These are phyloP conservation scores for Psettodes erumei DNA, from an alignment of 2,113 vertebrate genomes.

Conservation along the genomic window DNA sequence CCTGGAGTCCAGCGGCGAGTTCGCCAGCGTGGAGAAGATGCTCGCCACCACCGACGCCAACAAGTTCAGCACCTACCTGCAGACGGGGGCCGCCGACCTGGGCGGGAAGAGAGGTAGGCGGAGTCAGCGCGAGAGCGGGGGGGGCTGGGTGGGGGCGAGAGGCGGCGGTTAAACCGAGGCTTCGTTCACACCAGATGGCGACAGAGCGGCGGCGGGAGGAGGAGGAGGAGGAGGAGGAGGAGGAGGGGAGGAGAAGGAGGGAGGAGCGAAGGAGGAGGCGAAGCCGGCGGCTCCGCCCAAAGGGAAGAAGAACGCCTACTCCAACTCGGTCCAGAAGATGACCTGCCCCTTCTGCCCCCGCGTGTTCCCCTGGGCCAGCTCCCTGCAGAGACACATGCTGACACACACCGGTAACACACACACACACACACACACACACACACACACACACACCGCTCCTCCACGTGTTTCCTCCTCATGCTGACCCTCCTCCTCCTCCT, in stretches of 20 bases:
- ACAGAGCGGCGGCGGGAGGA: slow-evolving; percentile 35
- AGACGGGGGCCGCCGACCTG: slow-evolving; percentile 84
- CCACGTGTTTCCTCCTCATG: neutral
- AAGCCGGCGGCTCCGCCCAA: slow-evolving; percentile 75
- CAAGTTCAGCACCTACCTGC: slow-evolving; percentile 94
- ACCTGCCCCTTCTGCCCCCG: slow-evolving; percentile 93
- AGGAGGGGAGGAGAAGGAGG: slow-evolving; percentile 75
- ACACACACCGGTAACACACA: slow-evolving; percentile 90
- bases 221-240: slow-evolving; percentile 75
- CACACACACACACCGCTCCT: neutral
- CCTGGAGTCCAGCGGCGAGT: slow-evolving; percentile 96
- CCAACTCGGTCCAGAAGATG: slow-evolving; percentile 93
- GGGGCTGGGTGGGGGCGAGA: no score
- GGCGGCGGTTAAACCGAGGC: neutral
- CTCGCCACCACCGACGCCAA: slow-evolving; percentile 95
- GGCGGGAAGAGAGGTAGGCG: slow-evolving; percentile 81
- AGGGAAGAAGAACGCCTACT: slow-evolving; percentile 92
- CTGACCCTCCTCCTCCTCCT: neutral
- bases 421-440: neutral
- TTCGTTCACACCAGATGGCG: slow-evolving; percentile 49
- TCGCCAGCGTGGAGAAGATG: slow-evolving; percentile 99
- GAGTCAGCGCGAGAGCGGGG: no score
- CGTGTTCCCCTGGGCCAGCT: slow-evolving; percentile 95
- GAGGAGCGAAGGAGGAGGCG: slow-evolving; percentile 79
- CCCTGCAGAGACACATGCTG: slow-evolving; percentile 95